These are phyloP conservation scores for Peromyscus aztecus DNA, from an alignment of 2,797 vertebrate species.

Conservation along the genomic window DNA sequence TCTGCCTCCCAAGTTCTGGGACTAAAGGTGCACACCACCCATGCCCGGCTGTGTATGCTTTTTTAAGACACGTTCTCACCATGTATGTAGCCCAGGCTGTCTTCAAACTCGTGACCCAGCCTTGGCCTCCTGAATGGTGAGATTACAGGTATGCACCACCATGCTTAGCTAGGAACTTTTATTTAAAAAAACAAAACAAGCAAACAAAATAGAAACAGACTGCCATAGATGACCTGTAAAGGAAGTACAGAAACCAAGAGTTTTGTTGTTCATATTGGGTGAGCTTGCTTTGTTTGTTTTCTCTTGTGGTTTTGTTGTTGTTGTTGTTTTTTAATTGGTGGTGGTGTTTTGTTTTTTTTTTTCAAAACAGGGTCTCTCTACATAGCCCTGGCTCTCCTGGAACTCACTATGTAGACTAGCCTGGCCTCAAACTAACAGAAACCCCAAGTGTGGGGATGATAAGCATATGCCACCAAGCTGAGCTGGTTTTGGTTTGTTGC, in stretches of 20 bases:
- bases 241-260: not conserved
- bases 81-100: no score
- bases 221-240: not conserved
- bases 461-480: not conserved
- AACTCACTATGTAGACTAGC: not conserved
- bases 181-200: not conserved
- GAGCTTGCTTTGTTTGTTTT: not conserved
- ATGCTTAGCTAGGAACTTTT: not conserved
- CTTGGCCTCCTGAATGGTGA: not conserved
- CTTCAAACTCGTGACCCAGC: not conserved
- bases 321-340: no score
- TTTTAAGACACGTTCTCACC: not conserved
- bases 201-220: not conserved
- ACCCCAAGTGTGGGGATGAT: not conserved
- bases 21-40: not conserved
- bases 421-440: not conserved
- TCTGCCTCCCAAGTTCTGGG: not conserved
- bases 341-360: not conserved
- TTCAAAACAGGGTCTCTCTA: not conserved
- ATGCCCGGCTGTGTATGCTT: not conserved
- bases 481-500: not conserved
- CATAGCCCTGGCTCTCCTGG: not conserved
- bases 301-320: not conserved
- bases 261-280: not conserved
- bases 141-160: not conserved